Evolutionary conservation across 1,140 invertebrate genomes (phyloP).

Genomic region (Trypoxylus dichotomus): DNA sequence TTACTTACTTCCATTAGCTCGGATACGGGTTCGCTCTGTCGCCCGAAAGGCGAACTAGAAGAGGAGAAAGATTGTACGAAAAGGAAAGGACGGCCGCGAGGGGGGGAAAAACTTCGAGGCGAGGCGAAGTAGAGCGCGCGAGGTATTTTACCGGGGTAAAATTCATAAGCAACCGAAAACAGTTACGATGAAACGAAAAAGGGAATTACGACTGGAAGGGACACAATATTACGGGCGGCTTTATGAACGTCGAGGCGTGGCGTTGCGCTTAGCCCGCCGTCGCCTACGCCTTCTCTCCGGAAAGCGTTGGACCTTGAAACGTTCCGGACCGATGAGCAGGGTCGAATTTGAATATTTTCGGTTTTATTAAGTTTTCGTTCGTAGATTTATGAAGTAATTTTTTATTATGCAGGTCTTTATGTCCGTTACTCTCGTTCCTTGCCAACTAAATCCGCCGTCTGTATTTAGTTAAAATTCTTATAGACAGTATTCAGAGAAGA

Average conservation of each 20-base stretch:
- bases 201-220: neutral
- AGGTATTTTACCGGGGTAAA: neutral
- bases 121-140: neutral
- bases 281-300: neutral
- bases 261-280: neutral
- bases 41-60: neutral
- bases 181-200: neutral
- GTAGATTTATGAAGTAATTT: neutral
- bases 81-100: neutral
- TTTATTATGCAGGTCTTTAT: neutral
- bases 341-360: neutral
- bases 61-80: neutral
- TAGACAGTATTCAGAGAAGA: too few relatives aligned
- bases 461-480: too few relatives aligned
- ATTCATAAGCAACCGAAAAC: neutral
- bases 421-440: neutral
- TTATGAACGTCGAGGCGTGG: neutral
- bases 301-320: neutral
- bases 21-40: neutral
- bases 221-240: neutral
- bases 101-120: neutral
- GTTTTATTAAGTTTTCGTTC: neutral
- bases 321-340: neutral
- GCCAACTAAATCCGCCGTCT: too few relatives aligned
- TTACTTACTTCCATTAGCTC: neutral